These are phyloP conservation scores for Dissostichus mawsoni DNA, from an alignment of 2,113 vertebrate genomes.

Conservation along the genomic window DNA sequence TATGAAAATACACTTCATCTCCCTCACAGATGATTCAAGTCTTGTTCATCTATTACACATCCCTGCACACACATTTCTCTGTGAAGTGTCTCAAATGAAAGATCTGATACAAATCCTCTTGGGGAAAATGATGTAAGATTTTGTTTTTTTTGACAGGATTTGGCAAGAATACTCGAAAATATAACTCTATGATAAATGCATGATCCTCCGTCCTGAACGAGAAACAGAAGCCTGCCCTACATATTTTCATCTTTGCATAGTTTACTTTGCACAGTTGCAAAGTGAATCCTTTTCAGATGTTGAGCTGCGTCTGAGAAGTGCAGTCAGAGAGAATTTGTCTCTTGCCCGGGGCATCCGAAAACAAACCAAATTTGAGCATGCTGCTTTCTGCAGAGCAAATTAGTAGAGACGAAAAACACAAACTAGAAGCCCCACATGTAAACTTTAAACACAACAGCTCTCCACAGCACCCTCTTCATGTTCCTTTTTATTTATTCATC, in stretches of 20 bases:
- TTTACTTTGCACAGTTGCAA: slow-evolving; percentile 58
- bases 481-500: slow-evolving; percentile 3
- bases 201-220: slow-evolving; percentile 26
- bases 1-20: slow-evolving; percentile 9
- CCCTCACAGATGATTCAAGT: slow-evolving; percentile 43
- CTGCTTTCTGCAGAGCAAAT: slow-evolving; percentile 73
- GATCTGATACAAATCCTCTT: slow-evolving; percentile 20
- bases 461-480: slow-evolving; percentile 27
- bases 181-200: slow-evolving; percentile 18
- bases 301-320: slow-evolving; percentile 57
- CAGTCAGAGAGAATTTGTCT: slow-evolving; percentile 72
- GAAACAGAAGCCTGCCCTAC: slow-evolving; percentile 52
- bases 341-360: slow-evolving; percentile 65
- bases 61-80: slow-evolving; percentile 20
- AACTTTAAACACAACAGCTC: slow-evolving; percentile 50
- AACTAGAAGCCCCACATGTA: slow-evolving; percentile 77
- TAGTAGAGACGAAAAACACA: slow-evolving; percentile 62
- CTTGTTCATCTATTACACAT: slow-evolving; percentile 43
- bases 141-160: slow-evolving; percentile 26
- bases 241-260: slow-evolving; percentile 55
- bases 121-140: slow-evolving; percentile 32
- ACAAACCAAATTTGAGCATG: slow-evolving; percentile 71
- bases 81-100: slow-evolving; percentile 23
- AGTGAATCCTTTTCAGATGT: slow-evolving; percentile 65
- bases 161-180: slow-evolving; percentile 21